phyloP scores from a whole-genome alignment of 2,888 invertebrate species.

The Zygothrica quintamaculata region DNA sequence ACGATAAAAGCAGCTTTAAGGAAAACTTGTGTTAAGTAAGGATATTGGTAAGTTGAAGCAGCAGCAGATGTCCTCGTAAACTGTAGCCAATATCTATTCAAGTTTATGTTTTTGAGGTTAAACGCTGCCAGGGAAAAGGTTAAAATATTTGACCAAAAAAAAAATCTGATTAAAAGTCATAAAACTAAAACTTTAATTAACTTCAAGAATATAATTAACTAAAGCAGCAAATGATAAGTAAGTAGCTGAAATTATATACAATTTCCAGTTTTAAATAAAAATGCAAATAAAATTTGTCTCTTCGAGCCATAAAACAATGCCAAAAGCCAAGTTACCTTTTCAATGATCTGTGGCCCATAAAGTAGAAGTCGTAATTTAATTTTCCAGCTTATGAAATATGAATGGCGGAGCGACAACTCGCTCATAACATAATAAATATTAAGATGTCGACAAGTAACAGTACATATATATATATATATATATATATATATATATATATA shows the following conservation, averaged over 20 bases:
- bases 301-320: no score
- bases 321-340: neutral
- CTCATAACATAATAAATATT: slow-evolving; percentile 63
- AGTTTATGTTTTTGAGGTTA: slow-evolving; percentile 25
- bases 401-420: slow-evolving; percentile 55
- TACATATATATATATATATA: no score
- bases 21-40: slow-evolving; percentile 17
- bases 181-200: no score
- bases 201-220: no score
- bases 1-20: slow-evolving; percentile 37
- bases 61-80: slow-evolving; percentile 17
- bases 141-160: no score
- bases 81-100: slow-evolving; percentile 8
- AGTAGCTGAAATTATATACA: no score
- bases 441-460: slow-evolving; percentile 52
- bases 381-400: slow-evolving; percentile 63
- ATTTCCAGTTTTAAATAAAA: no score
- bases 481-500: no score
- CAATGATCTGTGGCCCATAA: slow-evolving; percentile 29
- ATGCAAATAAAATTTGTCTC: no score
- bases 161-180: neutral
- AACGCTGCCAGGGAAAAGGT: no score
- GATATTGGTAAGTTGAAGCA: slow-evolving; percentile 12
- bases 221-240: no score
- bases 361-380: slow-evolving; percentile 56